phyloP scores from a whole-genome alignment of 2,888 invertebrate species.

The Slavum lentiscoides region DNA sequence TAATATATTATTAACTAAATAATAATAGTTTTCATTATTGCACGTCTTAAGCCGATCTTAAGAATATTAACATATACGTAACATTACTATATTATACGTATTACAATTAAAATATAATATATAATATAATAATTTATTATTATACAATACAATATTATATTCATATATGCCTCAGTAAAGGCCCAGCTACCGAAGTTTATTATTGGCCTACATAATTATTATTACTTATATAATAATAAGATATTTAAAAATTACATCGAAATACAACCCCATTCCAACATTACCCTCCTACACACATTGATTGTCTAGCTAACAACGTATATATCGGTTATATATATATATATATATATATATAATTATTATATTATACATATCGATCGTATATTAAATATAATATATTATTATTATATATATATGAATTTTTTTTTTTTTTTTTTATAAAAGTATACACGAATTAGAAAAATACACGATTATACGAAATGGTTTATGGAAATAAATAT shows the following conservation, averaged over 20 bases:
- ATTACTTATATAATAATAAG: too few species aligned
- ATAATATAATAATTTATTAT: too few species aligned
- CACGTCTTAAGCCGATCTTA: constrained; percentile 46
- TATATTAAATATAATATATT: background rate
- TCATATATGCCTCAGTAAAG: too few species aligned
- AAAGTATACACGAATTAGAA: constrained; percentile 42
- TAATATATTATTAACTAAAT: constrained; percentile 29
- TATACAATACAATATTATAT: too few species aligned
- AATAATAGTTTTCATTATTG: constrained; percentile 42
- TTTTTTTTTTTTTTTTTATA: constrained; percentile 13
- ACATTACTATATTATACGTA: background rate
- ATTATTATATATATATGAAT: background rate
- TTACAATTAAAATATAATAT: constrained; percentile 16
- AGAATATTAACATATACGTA: constrained; percentile 13
- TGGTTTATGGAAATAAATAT: constrained; percentile 37
- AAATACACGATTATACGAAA: constrained; percentile 45
- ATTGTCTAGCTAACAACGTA: too few species aligned
- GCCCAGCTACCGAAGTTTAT: too few species aligned
- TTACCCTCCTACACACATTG: too few species aligned
- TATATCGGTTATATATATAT: too few species aligned
- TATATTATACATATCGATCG: too few species aligned
- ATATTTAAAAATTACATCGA: too few species aligned
- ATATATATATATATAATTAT: background rate
- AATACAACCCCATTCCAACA: too few species aligned
- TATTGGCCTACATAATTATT: background rate